Evolutionary conservation across 2,888 invertebrate species (phyloP).

Genomic region (Candidula unifasciata): DNA sequence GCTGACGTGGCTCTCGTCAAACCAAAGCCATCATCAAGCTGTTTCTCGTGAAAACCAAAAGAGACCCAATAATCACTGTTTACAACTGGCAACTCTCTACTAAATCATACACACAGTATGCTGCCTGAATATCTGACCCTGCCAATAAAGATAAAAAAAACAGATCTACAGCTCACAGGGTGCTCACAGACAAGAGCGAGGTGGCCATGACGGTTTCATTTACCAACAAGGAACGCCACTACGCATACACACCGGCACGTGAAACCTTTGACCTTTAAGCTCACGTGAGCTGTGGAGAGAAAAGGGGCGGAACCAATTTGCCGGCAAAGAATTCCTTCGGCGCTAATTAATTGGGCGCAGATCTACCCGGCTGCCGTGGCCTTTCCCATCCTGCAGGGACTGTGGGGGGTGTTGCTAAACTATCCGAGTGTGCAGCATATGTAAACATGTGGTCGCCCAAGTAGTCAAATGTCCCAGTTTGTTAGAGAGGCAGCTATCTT

Average conservation of each 20-base stretch:
- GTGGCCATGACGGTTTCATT: neutral
- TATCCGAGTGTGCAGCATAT: neutral
- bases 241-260: neutral
- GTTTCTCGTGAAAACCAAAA: too few species aligned
- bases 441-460: neutral
- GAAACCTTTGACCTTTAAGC: conserved; percentile 36
- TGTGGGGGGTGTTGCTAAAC: neutral
- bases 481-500: too few species aligned
- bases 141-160: too few species aligned
- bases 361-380: conserved; percentile 23
- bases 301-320: conserved; percentile 19
- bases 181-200: too few species aligned
- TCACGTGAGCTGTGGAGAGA: neutral
- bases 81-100: too few species aligned
- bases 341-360: conserved; percentile 45
- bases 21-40: too few species aligned
- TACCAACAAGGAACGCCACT: neutral
- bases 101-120: too few species aligned
- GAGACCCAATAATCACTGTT: too few species aligned
- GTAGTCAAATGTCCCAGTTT: too few species aligned
- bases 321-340: conserved; percentile 41
- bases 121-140: too few species aligned
- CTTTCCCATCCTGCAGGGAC: neutral
- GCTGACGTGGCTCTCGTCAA: too few species aligned
- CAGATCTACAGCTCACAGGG: too few species aligned